These are phyloP conservation scores for Choloepus hoffmanni DNA, from an alignment of 2,113 vertebrate genomes.

Conservation along the genomic window DNA sequence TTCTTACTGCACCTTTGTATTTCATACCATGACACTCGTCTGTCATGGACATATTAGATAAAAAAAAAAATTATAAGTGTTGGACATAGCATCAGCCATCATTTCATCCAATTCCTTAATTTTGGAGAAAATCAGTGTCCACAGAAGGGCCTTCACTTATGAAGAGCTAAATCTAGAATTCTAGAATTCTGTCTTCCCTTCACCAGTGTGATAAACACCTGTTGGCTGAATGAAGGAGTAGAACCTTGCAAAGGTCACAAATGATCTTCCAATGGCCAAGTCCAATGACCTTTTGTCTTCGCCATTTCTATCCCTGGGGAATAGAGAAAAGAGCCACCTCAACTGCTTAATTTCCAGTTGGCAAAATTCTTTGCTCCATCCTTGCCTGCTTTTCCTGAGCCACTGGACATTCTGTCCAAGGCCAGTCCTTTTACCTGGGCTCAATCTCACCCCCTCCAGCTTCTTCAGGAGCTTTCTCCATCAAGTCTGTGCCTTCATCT, in stretches of 20 bases:
- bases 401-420: background rate
- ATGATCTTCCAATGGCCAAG: background rate
- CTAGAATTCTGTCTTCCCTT: background rate
- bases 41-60: background rate
- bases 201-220: background rate
- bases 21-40: background rate
- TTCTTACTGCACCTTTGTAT: background rate
- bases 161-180: background rate
- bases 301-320: background rate
- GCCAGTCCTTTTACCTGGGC: background rate
- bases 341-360: background rate
- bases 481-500: background rate
- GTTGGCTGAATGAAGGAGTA: background rate
- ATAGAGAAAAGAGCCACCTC: background rate
- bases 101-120: background rate
- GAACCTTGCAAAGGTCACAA: background rate
- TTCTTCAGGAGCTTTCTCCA: background rate
- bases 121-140: background rate
- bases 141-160: background rate
- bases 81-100: background rate
- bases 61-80: background rate
- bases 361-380: background rate
- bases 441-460: background rate
- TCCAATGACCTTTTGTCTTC: background rate
- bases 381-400: background rate